phyloP scores from a whole-genome alignment of 1,140 invertebrate genomes.

The Cyrtorhinus lividipennis region DNA sequence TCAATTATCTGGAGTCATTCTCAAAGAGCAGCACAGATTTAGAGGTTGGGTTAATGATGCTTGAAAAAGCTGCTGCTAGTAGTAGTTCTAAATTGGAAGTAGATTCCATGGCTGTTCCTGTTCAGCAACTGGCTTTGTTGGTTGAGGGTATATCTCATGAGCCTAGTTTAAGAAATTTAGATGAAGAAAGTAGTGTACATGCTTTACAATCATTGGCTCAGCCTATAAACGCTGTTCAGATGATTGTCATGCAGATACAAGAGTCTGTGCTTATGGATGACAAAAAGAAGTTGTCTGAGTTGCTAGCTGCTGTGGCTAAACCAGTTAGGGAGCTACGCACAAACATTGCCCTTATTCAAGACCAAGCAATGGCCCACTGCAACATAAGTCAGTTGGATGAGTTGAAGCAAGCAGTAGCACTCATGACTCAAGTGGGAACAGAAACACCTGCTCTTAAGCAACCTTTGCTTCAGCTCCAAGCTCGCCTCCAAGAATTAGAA shows the following conservation, averaged over 20 bases:
- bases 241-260: slow-evolving; percentile 31
- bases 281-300: slow-evolving; percentile 22
- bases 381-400: slow-evolving; percentile 16
- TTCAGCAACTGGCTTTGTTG: slow-evolving; percentile 12
- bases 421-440: slow-evolving; percentile 1
- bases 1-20: slow-evolving; percentile 20
- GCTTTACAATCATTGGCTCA: slow-evolving; percentile 30
- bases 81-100: not conserved
- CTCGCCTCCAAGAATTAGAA: slow-evolving; percentile 22
- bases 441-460: not conserved
- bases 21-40: slow-evolving; percentile 21
- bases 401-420: slow-evolving; percentile 16
- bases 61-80: slow-evolving; percentile 17
- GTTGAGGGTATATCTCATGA: slow-evolving; percentile 11
- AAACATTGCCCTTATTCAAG: slow-evolving; percentile 27
- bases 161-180: slow-evolving; percentile 11
- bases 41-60: slow-evolving; percentile 23
- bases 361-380: slow-evolving; percentile 24
- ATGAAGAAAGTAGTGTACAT: slow-evolving; percentile 22
- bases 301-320: slow-evolving; percentile 28
- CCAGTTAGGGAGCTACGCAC: slow-evolving; percentile 29
- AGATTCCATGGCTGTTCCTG: slow-evolving; percentile 6
- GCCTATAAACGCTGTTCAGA: slow-evolving; percentile 34
- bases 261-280: slow-evolving; percentile 29
- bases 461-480: slow-evolving; percentile 12